phyloP scores from a whole-genome alignment of 2,888 invertebrate genomes.

The Chydorus sphaericus region DNA sequence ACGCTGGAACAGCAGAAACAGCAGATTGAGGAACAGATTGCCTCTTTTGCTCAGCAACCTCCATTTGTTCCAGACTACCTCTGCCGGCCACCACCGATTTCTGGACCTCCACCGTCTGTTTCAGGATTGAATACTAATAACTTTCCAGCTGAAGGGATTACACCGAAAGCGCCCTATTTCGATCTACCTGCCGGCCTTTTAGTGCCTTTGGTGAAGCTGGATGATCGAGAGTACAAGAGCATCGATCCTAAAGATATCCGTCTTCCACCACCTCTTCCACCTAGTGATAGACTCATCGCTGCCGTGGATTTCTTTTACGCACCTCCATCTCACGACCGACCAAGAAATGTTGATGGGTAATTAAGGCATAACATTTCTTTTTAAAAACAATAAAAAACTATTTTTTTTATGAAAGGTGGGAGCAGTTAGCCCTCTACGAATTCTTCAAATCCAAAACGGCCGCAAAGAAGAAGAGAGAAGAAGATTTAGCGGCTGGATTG shows the following conservation, averaged over 20 bases:
- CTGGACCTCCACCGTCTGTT: slow-evolving; percentile 39
- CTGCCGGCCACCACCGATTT: slow-evolving; percentile 18
- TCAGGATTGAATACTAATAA: slow-evolving; percentile 16
- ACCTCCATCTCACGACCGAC: slow-evolving; percentile 83
- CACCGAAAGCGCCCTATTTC: slow-evolving; percentile 87
- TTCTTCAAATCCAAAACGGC: slow-evolving; percentile 93
- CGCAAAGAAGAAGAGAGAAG: slow-evolving; percentile 75
- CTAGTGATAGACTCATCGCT: slow-evolving; percentile 76
- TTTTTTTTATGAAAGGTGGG: slow-evolving; percentile 73
- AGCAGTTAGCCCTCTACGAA: slow-evolving; percentile 90
- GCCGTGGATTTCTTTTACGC: slow-evolving; percentile 95
- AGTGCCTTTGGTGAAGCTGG: slow-evolving; percentile 88
- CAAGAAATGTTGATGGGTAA: slow-evolving; percentile 52
- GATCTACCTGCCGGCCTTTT: slow-evolving; percentile 95
- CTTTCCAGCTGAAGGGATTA: slow-evolving; percentile 45
- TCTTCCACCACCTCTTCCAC: slow-evolving; percentile 87
- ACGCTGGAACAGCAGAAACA: slow-evolving; percentile 55
- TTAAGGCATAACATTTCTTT: slow-evolving; percentile 36
- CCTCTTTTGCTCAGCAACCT: slow-evolving; percentile 25
- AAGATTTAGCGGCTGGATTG: slow-evolving; percentile 55
- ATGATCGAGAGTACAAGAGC: slow-evolving; percentile 77
- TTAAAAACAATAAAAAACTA: slow-evolving; percentile 35
- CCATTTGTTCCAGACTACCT: slow-evolving; percentile 7
- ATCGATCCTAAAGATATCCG: slow-evolving; percentile 80
- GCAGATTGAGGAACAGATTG: slow-evolving; percentile 40